Conservation (phyloP, 1,140 invertebrate species). For the Formica selysi region DNA sequence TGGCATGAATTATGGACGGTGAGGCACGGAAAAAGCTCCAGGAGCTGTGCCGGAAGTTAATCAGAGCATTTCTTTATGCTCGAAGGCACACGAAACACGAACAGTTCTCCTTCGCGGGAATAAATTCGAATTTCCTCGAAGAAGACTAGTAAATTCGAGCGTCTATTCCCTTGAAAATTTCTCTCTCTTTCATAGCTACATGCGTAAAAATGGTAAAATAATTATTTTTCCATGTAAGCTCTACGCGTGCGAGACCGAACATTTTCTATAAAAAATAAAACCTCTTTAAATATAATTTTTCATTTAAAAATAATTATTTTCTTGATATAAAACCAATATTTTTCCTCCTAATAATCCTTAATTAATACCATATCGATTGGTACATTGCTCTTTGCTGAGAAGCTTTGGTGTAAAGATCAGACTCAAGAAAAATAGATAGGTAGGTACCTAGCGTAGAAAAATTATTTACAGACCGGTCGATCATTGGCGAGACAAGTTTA, state of each 20-base stretch:
- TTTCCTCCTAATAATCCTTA: neutral
- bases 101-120: conserved; percentile 62
- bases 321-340: neutral
- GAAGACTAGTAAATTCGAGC: conserved; percentile 36
- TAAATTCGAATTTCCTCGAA: conserved; percentile 73
- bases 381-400: neutral
- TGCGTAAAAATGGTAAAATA: neutral
- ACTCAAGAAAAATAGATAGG: neutral
- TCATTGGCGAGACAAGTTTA: conserved; percentile 65
- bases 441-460: conserved; percentile 5
- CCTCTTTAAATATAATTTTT: neutral
- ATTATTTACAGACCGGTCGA: conserved; percentile 53
- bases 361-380: conserved; percentile 8
- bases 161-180: conserved; percentile 17
- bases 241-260: too few species aligned
- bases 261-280: neutral
- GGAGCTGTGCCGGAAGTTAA: conserved; percentile 74
- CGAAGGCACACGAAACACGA: conserved; percentile 70
- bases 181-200: neutral
- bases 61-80: conserved; percentile 79
- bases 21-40: conserved; percentile 53
- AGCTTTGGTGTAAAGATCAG: neutral
- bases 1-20: conserved; percentile 46
- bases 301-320: neutral
- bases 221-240: neutral